Conservation (phyloP, 2,797 vertebrate genomes). For the Coregonus sp. region DNA sequence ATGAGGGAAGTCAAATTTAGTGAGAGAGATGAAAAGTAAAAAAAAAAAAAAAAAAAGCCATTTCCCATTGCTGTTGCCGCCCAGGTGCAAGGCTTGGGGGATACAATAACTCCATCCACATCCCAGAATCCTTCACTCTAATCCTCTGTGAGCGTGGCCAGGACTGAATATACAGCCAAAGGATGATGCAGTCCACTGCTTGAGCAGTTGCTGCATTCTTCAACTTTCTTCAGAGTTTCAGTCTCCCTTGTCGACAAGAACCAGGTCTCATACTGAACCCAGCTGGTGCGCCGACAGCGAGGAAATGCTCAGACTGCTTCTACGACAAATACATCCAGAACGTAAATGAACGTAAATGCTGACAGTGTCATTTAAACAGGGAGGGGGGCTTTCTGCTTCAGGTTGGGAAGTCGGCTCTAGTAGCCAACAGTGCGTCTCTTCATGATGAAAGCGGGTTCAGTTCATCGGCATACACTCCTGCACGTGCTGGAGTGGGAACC, state of each 20-base stretch:
- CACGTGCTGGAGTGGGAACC: background rate
- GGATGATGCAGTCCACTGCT: background rate
- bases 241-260: background rate
- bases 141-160: slow-evolving; percentile 1
- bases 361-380: background rate
- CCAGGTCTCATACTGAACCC: background rate
- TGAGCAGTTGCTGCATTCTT: background rate
- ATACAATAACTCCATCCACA: background rate
- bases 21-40: background rate
- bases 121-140: background rate
- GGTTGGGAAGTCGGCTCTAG: background rate
- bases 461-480: background rate
- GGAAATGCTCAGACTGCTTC: background rate
- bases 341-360: no score
- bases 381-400: background rate
- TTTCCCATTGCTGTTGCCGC: background rate
- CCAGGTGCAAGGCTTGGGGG: background rate
- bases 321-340: background rate
- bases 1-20: background rate
- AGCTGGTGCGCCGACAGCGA: background rate
- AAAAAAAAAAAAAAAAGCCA: background rate
- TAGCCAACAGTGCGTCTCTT: slow-evolving; percentile 23
- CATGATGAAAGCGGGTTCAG: slow-evolving; percentile 11
- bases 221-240: background rate
- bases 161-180: background rate